Percentiles rank a stretch among this genome's conserved stretches.
phyloP scores from a whole-genome alignment of 2,888 invertebrate species.

The Zhengitettix transpicula region DNA sequence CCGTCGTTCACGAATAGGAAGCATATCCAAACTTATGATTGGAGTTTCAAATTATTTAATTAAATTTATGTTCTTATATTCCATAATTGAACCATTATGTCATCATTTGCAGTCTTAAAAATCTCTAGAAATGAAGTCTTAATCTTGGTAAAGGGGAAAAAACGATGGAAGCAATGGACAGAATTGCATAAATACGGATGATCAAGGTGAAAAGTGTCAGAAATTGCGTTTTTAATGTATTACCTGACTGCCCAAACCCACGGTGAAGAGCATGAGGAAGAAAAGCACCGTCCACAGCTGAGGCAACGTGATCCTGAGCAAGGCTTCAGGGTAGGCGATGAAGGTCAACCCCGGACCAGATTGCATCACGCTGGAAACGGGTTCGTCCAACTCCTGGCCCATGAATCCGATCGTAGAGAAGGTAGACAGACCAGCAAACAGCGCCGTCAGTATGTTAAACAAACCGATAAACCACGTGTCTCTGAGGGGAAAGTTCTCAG shows the following conservation, averaged over 20 bases:
- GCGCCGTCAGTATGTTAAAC: slow-evolving; percentile 25
- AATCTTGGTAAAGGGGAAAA: no score
- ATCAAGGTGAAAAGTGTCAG: no score
- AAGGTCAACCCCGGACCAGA: slow-evolving; percentile 18
- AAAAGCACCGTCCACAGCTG: slow-evolving; percentile 18
- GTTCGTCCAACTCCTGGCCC: slow-evolving; percentile 23
- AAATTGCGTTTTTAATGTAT: neutral
- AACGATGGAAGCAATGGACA: no score
- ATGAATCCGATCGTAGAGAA: slow-evolving; percentile 28
- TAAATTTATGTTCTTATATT: no score
- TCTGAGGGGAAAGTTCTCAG: slow-evolving; percentile 5
- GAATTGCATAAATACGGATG: no score
- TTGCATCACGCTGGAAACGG: slow-evolving; percentile 17
- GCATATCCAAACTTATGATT: neutral
- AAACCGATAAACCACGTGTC: slow-evolving; percentile 21
- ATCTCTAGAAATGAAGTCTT: no score
- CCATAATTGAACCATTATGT: no score
- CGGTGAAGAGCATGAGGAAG: slow-evolving; percentile 17
- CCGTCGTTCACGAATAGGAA: neutral
- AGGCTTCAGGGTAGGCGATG: slow-evolving; percentile 19
- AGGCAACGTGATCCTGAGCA: slow-evolving; percentile 16
- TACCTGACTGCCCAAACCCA: slow-evolving; percentile 16
- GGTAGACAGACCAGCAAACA: slow-evolving; percentile 28
- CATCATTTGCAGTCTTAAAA: no score
- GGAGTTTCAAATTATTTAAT: no score